These are phyloP conservation scores for Eremophila alpestris DNA, from an alignment of 2,797 vertebrate species.

Conservation along the genomic window DNA sequence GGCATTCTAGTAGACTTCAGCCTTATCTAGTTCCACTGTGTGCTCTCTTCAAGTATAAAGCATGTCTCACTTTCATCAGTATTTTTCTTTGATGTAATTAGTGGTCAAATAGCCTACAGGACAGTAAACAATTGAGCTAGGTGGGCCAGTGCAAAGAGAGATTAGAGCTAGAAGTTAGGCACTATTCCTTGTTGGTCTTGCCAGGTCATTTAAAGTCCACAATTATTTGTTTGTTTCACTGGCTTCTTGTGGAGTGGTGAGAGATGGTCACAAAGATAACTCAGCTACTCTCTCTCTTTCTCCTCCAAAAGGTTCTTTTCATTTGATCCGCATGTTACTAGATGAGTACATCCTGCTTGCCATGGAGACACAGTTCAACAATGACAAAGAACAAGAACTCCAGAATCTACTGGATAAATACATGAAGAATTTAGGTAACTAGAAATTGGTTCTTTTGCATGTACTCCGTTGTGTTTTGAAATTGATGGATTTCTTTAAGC, in stretches of 20 bases:
- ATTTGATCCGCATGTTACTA: conserved; percentile 97
- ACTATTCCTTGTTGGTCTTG: conserved; percentile 78
- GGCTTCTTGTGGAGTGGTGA: conserved; percentile 73
- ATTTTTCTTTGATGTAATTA: conserved; percentile 84
- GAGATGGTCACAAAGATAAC: conserved; percentile 84
- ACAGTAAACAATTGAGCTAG: conserved; percentile 80
- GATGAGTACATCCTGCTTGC: conserved; percentile 97
- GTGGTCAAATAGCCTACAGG: conserved; percentile 77
- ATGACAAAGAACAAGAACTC: conserved; percentile 97
- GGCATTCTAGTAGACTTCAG: conserved; percentile 66
- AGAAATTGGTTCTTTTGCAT: background rate
- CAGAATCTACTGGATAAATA: conserved; percentile 97
- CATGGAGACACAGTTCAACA: conserved; percentile 98
- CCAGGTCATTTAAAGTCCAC: conserved; percentile 82
- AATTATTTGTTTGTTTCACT: conserved; percentile 81
- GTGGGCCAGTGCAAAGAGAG: conserved; percentile 76
- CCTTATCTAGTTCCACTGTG: conserved; percentile 84
- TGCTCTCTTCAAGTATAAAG: conserved; percentile 83
- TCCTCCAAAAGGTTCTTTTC: conserved; percentile 89
- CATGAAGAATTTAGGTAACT: conserved; percentile 95
- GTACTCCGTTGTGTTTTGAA: background rate
- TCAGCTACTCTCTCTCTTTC: conserved; percentile 46
- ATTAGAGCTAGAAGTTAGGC: conserved; percentile 75
- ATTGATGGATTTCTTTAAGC: background rate
- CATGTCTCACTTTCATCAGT: conserved; percentile 82